These are phyloP conservation scores for Chrysolina haemoptera DNA, from an alignment of 2,888 invertebrate genomes.

Conservation along the genomic window DNA sequence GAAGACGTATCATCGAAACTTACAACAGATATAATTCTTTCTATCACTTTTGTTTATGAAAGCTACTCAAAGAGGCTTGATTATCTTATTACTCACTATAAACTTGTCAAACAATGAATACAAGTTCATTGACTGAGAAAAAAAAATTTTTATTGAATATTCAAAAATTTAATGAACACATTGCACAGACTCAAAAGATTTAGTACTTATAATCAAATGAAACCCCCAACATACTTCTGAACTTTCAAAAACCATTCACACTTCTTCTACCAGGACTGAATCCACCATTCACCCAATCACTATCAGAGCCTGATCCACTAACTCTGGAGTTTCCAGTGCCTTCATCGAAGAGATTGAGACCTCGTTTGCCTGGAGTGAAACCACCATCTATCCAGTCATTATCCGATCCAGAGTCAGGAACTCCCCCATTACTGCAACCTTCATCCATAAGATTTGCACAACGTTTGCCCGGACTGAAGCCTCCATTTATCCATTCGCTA, in stretches of 20 bases:
- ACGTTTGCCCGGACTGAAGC: slow-evolving; percentile 54
- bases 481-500: slow-evolving; percentile 53
- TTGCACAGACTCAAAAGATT: too few species aligned
- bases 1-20: too few species aligned
- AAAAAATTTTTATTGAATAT: too few species aligned
- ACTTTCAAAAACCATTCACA: neutral
- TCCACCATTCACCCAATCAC: neutral
- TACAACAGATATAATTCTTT: too few species aligned
- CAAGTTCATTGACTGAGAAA: too few species aligned
- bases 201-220: too few species aligned
- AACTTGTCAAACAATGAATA: too few species aligned
- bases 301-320: neutral
- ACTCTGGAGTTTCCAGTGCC: neutral
- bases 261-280: neutral
- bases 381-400: slow-evolving; percentile 51
- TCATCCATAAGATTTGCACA: slow-evolving; percentile 71
- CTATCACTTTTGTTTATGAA: too few species aligned
- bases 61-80: too few species aligned
- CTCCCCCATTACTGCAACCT: slow-evolving; percentile 71
- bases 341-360: neutral
- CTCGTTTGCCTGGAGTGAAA: too few species aligned
- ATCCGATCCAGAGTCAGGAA: slow-evolving; percentile 69
- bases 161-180: too few species aligned
- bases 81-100: too few species aligned
- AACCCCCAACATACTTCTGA: neutral